Evolutionary conservation across 2,888 invertebrate species (phyloP).

Genomic region (Onthophagus sagittarius): DNA sequence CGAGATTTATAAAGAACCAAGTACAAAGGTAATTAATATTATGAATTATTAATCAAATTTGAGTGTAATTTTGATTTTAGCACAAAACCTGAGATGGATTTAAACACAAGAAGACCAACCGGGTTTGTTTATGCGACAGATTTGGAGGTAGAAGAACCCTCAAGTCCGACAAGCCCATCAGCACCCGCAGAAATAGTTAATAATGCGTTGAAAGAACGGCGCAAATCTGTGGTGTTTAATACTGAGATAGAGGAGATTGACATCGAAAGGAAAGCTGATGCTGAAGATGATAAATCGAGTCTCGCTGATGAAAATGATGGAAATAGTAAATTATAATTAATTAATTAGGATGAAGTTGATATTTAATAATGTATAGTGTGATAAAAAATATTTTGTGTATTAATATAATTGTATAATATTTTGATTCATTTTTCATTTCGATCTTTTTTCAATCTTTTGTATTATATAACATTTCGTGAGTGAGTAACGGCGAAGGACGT

Average conservation of each 20-base stretch:
- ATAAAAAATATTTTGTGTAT: too few relatives aligned
- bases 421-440: too few relatives aligned
- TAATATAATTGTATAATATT: too few relatives aligned
- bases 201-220: slow-evolving; percentile 34
- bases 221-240: slow-evolving; percentile 47
- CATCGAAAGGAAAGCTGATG: slow-evolving; percentile 49
- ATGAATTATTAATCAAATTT: neutral
- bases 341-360: neutral
- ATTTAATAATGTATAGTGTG: too few relatives aligned
- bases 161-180: neutral
- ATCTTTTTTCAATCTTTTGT: too few relatives aligned
- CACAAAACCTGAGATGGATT: slow-evolving; percentile 3
- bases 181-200: slow-evolving; percentile 24
- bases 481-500: too few relatives aligned
- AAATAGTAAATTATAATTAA: neutral
- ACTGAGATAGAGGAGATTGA: slow-evolving; percentile 41
- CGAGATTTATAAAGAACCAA: neutral
- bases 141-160: neutral
- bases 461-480: too few relatives aligned
- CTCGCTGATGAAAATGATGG: neutral
- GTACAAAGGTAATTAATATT: neutral
- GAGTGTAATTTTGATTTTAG: neutral
- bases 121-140: slow-evolving; percentile 28
- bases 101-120: slow-evolving; percentile 33
- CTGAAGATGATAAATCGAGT: slow-evolving; percentile 23